phyloP scores from a whole-genome alignment of 2,888 invertebrate species.

The Conomelus anceps region DNA sequence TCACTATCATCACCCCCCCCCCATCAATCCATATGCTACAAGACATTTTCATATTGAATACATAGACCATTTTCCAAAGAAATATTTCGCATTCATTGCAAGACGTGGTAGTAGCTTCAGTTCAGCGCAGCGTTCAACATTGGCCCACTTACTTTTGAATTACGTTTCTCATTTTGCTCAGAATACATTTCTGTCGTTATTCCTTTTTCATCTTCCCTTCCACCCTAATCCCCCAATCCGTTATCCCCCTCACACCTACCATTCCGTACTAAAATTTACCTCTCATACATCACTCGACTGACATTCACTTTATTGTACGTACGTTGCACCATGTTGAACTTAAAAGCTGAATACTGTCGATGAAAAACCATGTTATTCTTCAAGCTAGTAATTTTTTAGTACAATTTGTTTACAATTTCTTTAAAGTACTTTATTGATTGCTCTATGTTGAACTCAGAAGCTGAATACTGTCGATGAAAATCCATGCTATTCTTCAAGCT shows the following conservation, averaged over 20 bases:
- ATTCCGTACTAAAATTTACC: background rate
- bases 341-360: background rate
- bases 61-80: background rate
- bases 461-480: background rate
- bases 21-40: background rate
- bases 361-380: background rate
- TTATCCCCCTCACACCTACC: background rate
- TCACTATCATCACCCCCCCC: background rate
- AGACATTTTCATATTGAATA: background rate
- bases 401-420: background rate
- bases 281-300: background rate
- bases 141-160: background rate
- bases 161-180: background rate
- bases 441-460: background rate
- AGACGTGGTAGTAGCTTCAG: background rate
- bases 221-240: background rate
- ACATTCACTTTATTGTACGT: background rate
- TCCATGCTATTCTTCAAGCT: background rate
- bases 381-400: background rate
- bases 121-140: background rate
- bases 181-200: background rate
- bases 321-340: background rate
- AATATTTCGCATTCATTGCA: background rate
- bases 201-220: background rate
- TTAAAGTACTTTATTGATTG: background rate